These are phyloP conservation scores for Artemia sp. DNA, from an alignment of 2,888 invertebrate species.

Conservation along the genomic window DNA sequence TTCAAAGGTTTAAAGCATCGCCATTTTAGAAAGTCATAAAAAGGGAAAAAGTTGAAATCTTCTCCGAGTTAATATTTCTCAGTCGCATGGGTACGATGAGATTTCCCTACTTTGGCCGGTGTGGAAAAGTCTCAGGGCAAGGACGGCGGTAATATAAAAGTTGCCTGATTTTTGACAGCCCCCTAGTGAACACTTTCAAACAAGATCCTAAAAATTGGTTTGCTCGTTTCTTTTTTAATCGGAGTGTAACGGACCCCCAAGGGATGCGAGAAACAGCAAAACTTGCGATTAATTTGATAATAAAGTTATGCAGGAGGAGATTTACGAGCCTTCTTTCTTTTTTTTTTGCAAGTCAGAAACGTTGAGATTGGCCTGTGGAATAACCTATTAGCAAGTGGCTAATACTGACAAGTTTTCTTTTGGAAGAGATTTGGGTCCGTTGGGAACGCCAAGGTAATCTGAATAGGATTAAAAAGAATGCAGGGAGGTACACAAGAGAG, in stretches of 20 bases:
- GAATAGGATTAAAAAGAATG: too few species aligned
- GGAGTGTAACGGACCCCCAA: not conserved
- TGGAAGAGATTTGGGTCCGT: too few species aligned
- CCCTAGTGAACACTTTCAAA: not conserved
- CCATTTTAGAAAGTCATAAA: too few species aligned
- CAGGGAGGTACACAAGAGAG: too few species aligned
- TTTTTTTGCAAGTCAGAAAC: not conserved
- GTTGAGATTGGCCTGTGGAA: too few species aligned
- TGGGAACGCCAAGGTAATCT: too few species aligned
- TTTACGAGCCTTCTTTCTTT: not conserved
- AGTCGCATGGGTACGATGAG: not conserved
- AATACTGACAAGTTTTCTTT: too few species aligned
- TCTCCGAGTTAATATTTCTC: too few species aligned
- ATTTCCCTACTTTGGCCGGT: conserved; percentile 9
- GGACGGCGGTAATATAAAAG: not conserved
- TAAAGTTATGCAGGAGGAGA: conserved; percentile 2
- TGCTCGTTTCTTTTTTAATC: conserved; percentile 8
- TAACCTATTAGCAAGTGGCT: too few species aligned
- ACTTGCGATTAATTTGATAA: conserved; percentile 11
- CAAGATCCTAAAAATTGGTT: conserved; percentile 6
- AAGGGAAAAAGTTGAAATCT: too few species aligned
- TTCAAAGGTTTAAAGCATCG: too few species aligned
- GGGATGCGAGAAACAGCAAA: conserved; percentile 2
- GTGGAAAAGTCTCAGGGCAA: conserved; percentile 8
- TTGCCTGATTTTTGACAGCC: conserved; percentile 8